Evolutionary conservation across 1,140 invertebrate species (phyloP), one percentile per base, ranked within the genome.

Genomic region (Marisa cornuarietis): DNA sequence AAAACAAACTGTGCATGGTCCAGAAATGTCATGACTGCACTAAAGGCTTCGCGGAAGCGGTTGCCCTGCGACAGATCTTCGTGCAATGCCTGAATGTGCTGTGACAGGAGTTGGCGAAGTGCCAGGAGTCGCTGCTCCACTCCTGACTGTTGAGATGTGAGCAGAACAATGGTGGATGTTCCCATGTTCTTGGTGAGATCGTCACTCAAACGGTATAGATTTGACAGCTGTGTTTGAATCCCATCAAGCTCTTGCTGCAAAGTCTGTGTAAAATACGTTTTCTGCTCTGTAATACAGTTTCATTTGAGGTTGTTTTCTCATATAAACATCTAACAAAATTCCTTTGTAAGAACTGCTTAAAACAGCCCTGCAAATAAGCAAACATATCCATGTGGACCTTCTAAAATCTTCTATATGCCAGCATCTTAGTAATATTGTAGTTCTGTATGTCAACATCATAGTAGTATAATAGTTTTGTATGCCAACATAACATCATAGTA

Each of bases 101-200:
- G 85, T 5, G 81, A 80, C 62, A 88, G 81, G 22, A 82, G 80
- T 63, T 90, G 87, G 58, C 86, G 81, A 20, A 89, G 79, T 11
- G 77, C 80, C 31, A 87, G 72, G 26, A 90, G 81, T 54, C 88
- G 82, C 69, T 89, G 85, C 52, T 88, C 86, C 14, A 90, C 69
- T 7, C 71, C 79, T 14, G 88, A 84, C 71, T 87, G 85, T 26
- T 84, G 80, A 11, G 88, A 88, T 24, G 86, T 89, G 10, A 90
- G 84, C 16, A 80, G 83, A 11, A 85, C 81, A 51, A 89, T 86
- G 14, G 87, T 86, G 20, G 89, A 84, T 51, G 86, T 83, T 69
- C 88, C 87, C 85, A 90, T 86, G 73, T 87, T 83, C 76, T 86
- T 85, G 52, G 85, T 88, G 20, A 90, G 82, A 16, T 82, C 79